These are phyloP conservation scores for Hylaeus anthracinus DNA, from an alignment of 1,140 invertebrate genomes.

Conservation along the genomic window DNA sequence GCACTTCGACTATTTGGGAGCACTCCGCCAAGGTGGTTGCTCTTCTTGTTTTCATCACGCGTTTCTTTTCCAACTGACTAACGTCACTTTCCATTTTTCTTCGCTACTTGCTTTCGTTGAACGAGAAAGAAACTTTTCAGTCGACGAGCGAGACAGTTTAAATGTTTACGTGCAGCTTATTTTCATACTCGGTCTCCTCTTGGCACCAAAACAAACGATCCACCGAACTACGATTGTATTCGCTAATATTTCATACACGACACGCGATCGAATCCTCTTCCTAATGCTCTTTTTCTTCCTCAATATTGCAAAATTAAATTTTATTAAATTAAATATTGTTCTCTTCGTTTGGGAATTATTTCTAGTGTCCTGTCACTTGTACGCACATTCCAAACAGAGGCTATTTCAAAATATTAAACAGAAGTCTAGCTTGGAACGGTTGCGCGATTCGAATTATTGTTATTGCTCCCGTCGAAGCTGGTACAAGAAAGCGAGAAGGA, in stretches of 20 bases:
- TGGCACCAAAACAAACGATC: neutral
- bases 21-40: slow-evolving; percentile 83
- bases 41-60: slow-evolving; percentile 82
- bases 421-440: neutral
- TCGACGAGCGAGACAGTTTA: too few species aligned
- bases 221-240: neutral
- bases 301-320: too few species aligned
- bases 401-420: too few species aligned
- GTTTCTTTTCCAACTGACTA: slow-evolving; percentile 86
- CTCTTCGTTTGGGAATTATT: too few species aligned
- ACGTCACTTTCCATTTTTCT: slow-evolving; percentile 67
- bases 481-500: too few species aligned
- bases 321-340: too few species aligned
- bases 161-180: neutral
- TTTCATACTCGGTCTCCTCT: neutral
- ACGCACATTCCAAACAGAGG: neutral
- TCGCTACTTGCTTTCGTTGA: neutral
- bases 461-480: neutral
- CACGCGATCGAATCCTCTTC: too few species aligned
- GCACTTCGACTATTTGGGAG: slow-evolving; percentile 83
- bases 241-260: too few species aligned
- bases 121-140: neutral
- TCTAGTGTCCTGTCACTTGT: neutral
- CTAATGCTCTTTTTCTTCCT: too few species aligned
- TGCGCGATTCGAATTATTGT: neutral